phyloP scores from a whole-genome alignment of 2,797 vertebrate genomes.

The Hirundo rustica region DNA sequence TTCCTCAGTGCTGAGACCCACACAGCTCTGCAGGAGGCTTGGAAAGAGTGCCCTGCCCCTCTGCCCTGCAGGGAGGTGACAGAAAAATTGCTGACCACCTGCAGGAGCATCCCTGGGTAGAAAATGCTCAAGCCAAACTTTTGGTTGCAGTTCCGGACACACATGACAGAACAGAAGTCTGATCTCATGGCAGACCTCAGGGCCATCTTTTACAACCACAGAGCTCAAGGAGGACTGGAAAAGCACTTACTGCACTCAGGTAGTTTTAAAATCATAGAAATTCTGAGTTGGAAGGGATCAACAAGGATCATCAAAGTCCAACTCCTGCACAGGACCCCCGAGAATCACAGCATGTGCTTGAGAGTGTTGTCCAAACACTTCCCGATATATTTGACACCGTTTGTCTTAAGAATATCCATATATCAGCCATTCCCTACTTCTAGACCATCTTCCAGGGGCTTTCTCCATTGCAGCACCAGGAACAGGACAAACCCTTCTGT shows the following conservation, averaged over 20 bases:
- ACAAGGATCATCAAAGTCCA: background rate
- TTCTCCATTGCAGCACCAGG: background rate
- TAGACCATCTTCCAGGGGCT: background rate
- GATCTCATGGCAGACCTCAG: background rate
- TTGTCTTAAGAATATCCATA: background rate
- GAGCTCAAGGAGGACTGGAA: background rate
- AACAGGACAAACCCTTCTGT: background rate
- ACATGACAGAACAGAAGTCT: accelerated
- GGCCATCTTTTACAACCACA: background rate
- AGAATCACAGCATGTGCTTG: background rate
- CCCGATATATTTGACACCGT: background rate
- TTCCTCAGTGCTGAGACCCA: background rate
- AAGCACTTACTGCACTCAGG: background rate
- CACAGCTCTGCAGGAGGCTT: background rate
- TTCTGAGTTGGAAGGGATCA: background rate
- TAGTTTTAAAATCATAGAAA: background rate
- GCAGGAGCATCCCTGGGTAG: background rate
- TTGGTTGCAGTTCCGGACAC: background rate
- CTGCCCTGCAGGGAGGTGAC: background rate
- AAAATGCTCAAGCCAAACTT: background rate
- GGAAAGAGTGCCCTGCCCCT: background rate
- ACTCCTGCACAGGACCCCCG: background rate
- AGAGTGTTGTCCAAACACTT: background rate
- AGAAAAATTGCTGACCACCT: background rate
- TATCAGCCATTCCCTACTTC: background rate